Evolutionary conservation across 2,797 vertebrate species (phyloP).

Genomic region (Heteromormyrus szaboi): DNA sequence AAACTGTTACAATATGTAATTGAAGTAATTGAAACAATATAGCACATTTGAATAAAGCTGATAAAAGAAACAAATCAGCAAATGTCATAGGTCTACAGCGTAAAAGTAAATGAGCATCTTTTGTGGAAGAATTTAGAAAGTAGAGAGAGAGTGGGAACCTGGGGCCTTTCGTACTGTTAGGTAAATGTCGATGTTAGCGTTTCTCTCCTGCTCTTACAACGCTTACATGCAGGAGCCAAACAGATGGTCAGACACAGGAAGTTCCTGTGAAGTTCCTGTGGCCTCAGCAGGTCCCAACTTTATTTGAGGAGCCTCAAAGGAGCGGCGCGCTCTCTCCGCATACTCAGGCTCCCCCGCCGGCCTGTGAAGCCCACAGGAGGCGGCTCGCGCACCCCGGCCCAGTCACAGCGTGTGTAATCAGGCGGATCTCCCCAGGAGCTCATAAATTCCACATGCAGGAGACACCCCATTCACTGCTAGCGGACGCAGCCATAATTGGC

Average conservation of each 20-base stretch:
- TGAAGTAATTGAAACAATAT: not conserved
- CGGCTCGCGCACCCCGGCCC: not conserved
- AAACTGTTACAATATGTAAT: not conserved
- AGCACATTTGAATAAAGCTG: not conserved
- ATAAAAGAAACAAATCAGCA: not conserved
- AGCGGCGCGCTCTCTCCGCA: not conserved
- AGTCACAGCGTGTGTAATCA: conserved; percentile 37
- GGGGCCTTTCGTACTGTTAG: not conserved
- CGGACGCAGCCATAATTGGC: not conserved
- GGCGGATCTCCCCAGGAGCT: conserved; percentile 41
- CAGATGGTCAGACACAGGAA: not conserved
- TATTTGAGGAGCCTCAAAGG: conserved; percentile 9
- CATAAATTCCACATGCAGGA: conserved; percentile 47
- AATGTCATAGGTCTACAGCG: not conserved
- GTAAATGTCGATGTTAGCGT: not conserved
- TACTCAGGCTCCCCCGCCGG: not conserved
- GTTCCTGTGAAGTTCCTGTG: not conserved
- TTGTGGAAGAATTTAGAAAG: not conserved
- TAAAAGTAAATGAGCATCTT: not conserved
- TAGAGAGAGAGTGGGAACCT: not conserved
- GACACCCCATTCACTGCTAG: not conserved
- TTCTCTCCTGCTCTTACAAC: not conserved
- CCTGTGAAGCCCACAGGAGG: not conserved
- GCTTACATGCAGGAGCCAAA: not conserved
- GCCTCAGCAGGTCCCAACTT: conserved; percentile 8